Percentiles rank a stretch among this genome's conserved stretches.
Evolutionary conservation across 2,797 vertebrate species (phyloP).

Genomic region (Myotis planiceps): DNA sequence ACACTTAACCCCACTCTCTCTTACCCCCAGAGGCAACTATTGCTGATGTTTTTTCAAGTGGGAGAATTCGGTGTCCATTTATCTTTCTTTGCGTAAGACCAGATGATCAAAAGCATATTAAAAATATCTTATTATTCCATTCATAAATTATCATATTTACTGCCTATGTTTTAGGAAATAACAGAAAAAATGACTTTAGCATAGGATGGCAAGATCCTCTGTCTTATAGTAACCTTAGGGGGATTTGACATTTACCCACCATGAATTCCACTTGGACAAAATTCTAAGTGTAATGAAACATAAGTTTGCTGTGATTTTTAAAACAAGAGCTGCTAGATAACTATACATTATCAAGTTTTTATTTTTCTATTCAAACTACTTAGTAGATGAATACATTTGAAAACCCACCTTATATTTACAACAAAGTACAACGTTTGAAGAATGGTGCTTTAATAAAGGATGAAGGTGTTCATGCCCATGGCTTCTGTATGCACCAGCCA

Average conservation of each 20-base stretch:
- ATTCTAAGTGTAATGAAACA: background rate
- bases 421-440: background rate
- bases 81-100: background rate
- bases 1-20: background rate
- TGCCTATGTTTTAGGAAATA: background rate
- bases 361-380: constrained; percentile 37
- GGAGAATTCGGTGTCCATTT: background rate
- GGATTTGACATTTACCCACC: constrained; percentile 26
- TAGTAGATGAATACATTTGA: background rate
- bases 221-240: background rate
- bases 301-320: background rate
- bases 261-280: constrained; percentile 37
- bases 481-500: background rate
- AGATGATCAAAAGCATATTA: background rate
- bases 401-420: background rate
- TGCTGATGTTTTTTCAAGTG: background rate
- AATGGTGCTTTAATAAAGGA: background rate
- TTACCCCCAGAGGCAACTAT: background rate
- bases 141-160: background rate
- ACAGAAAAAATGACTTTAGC: background rate
- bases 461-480: background rate
- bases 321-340: constrained; percentile 32
- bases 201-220: background rate
- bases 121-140: background rate
- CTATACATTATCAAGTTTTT: background rate